Base-by-base conservation (phyloP, 2,797 vertebrate species). In the Artibeus lituratus region DNA sequence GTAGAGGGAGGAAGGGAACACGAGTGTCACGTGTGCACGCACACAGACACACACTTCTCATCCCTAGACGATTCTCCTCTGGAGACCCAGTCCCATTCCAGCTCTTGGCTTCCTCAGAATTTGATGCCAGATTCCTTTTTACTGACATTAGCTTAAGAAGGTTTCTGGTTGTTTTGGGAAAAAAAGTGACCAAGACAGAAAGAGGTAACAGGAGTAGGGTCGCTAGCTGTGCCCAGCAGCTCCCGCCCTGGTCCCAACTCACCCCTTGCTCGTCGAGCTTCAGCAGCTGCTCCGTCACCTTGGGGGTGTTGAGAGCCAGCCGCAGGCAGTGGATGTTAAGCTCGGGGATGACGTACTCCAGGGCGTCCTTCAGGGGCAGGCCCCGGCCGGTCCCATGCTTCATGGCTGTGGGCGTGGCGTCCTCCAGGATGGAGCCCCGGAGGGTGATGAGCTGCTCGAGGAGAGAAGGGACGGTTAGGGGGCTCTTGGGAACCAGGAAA, bases 251-350 rank as follows among this genome's bases (percentile, higher is more conserved):
- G 35, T 11, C 19, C 32, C 0, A 4, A 91, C 99, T 99, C 97
- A 99, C 99, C 99, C 99, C 99, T 96, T 99, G 99, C 94, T 99
- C 99, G 0, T 99, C 99, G 81, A 99, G 98, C 95, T 99, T 99
- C 55, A 99, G 99, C 69, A 99, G 99, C 98, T 99, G 99, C 97
- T 99, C 99, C 0, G 99, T 99, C 97, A 99, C 99, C 95, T 99
- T 99, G n/a, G 99, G 98, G 0, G 99, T 99, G 98, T 90, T 99
- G 84, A 99, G 98, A 0, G 99, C 99, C 85, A 99, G 98, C 19
- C 99, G 99, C 67, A 99, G 97, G 96, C 99, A 99, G 44, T 99
- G 99, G 29, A 99, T 98, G 73, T 98, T 99, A 92, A 99, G 98
- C 96, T 99, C 99, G 0, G 99, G 99, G 24, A 99, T 94, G 5